Evolutionary conservation across 2,888 invertebrate species (phyloP), one percentile per base, ranked within the genome.

Genomic region (Microplitis deprimator): DNA sequence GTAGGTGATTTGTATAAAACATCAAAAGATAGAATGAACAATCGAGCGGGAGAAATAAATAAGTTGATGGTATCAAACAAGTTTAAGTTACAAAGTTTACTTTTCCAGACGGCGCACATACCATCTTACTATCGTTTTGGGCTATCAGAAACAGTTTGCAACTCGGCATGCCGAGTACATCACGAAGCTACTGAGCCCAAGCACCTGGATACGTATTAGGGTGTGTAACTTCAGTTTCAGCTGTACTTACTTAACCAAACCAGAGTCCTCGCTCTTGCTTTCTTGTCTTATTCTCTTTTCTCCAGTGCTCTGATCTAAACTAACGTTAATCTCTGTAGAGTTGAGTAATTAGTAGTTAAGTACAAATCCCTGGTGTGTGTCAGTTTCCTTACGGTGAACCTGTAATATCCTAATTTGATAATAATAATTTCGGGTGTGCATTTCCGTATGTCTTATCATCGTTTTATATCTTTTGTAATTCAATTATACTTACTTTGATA

Each of bases 261-360:
- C 41, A 50, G 20, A 65, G 65, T 29, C 20, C 65, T 65, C 20
- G 65, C 60, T 39, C 68, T 68, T 62, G 72, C 67, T 77, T 78
- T 78, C 73, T 77, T 82, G 4, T 29, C 29, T 29, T 29, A 4
- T 78, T 80, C 81, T 82, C 80, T 70, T 71, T 59, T 62, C 67
- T 73, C 61, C 73, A 67, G 77, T 78, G 77, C 74, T 77, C 82
- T 78, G 79, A 81, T 82, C 80, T 70, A 67, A 80, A 82, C 81
- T 81, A 82, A 84, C 83, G 50, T 84, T 84, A 83, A 85, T 85
- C 83, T 83, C 75, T 80, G 76, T 78, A 79, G 83, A 85, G 84
- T 83, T 84, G 82, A 85, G 84, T 85, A 85, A 86, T 86, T 85
- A 84, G 82, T 81, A 85, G 83, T 82, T 83, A 84, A 85, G 84